Evolutionary conservation across 2,113 vertebrate genomes (phyloP), one percentile per base, ranked within the genome.

Genomic region (Thymallus thymallus): DNA sequence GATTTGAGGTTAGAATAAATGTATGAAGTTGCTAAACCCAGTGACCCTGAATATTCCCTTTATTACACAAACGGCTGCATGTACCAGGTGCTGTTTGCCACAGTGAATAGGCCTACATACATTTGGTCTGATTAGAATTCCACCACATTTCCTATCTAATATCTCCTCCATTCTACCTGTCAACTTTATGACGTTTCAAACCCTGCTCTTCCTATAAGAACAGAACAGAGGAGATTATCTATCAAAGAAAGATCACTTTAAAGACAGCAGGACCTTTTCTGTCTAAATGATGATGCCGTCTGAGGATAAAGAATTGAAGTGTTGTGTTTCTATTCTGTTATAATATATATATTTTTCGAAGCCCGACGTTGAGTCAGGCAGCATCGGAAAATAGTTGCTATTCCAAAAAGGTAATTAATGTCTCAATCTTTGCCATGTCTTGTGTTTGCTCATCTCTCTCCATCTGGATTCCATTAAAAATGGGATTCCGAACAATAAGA

Each of bases 391-490:
- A 66, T 86, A 78, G 74, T 32, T 64, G 73, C 26, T 46, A 24
- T 85, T 86, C 79, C 69, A 80, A 23, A 78, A 77, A 82, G 63
- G 79, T 83, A 88, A 86, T 85, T 82, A 88, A 85, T 84, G 82
- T 85, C 79, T 84, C 61, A 68, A 70, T 87, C 84, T 81, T 72
- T 75, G 68, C 76, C 73, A 63, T 85, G 82, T 80, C 79, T 80
- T 16, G 48, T 83, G 80, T 86, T 88, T 82, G 79, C 84, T 89
- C 82, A 81, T 87, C 81, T 82, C 64, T 63, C 75, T 72, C 78
- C 88, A 91, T 90, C 89, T 90, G 90, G 86, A 84, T 80, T 82
- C 71, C 64, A 85, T 88, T 85, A 89, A 32, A 23, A 79, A 79
- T 64, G 80, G 86, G 81, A 88, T 80, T 90, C 85, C 66, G 71